Percentiles rank a stretch among this genome's conserved stretches.
phyloP scores from a whole-genome alignment of 1,140 invertebrate genomes.

The Heliconius melpomene region DNA sequence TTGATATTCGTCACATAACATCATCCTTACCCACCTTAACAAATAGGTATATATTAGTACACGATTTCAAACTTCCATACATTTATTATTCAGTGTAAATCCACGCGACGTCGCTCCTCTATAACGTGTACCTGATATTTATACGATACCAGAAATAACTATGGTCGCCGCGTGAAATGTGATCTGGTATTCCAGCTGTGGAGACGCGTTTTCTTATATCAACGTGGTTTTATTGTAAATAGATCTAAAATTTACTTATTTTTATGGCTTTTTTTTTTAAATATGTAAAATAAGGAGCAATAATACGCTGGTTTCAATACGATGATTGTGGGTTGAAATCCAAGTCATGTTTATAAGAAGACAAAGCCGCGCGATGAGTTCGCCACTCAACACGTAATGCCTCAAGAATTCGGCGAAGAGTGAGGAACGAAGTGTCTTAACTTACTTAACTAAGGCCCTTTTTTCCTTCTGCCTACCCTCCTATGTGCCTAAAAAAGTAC shows the following conservation, averaged over 20 bases:
- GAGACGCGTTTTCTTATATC: background rate
- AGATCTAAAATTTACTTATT: background rate
- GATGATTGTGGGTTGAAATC: no score
- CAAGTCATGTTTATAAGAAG: no score
- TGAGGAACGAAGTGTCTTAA: no score
- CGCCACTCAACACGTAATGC: no score
- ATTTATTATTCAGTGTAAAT: constrained; percentile 5
- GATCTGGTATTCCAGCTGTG: background rate
- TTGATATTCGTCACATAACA: background rate
- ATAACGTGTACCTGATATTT: background rate
- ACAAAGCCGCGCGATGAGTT: no score
- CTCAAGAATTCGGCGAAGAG: no score
- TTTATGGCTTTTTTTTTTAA: background rate
- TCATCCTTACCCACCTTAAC: background rate
- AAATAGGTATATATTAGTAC: background rate
- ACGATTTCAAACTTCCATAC: background rate
- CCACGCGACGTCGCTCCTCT: background rate
- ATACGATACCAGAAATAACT: constrained; percentile 2
- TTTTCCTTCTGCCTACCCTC: no score
- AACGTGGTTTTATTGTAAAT: background rate
- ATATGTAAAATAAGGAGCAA: no score
- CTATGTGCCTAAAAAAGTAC: no score
- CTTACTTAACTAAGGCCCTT: no score
- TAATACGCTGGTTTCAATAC: no score
- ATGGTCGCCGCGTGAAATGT: background rate